Conservation (phyloP, 2,888 invertebrate species). For the Meandrusa payeni region DNA sequence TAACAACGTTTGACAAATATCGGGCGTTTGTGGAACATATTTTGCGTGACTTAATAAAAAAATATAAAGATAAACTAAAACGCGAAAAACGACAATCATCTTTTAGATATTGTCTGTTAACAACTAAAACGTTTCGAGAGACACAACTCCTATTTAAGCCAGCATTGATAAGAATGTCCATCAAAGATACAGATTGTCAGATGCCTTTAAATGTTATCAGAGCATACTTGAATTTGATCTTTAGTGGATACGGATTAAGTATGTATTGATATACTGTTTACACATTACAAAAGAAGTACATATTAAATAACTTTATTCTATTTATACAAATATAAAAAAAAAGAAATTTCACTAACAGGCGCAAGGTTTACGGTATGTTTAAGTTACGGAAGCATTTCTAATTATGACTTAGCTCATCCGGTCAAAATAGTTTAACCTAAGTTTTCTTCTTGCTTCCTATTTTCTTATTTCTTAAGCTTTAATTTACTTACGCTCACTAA, state of each 20-base stretch:
- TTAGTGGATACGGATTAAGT: no score
- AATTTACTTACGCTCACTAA: no score
- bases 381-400: no score
- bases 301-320: no score
- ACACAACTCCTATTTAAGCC: slow-evolving; percentile 24
- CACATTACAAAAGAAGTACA: not conserved
- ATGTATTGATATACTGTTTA: no score
- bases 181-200: slow-evolving; percentile 27
- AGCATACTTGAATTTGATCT: slow-evolving; percentile 15
- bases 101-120: slow-evolving; percentile 33
- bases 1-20: slow-evolving; percentile 57
- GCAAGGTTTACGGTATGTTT: no score
- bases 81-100: slow-evolving; percentile 44
- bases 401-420: no score
- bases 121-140: slow-evolving; percentile 40
- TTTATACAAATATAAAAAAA: no score
- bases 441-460: no score
- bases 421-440: no score
- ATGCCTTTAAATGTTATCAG: slow-evolving; percentile 39
- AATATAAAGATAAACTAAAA: slow-evolving; percentile 42
- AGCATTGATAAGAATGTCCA: slow-evolving; percentile 36
- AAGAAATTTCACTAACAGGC: no score
- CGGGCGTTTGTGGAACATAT: slow-evolving; percentile 40
- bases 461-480: no score
- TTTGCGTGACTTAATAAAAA: slow-evolving; percentile 45